Base-by-base conservation (phyloP, 2,797 vertebrate species). In the Eulemur rubriventer region DNA sequence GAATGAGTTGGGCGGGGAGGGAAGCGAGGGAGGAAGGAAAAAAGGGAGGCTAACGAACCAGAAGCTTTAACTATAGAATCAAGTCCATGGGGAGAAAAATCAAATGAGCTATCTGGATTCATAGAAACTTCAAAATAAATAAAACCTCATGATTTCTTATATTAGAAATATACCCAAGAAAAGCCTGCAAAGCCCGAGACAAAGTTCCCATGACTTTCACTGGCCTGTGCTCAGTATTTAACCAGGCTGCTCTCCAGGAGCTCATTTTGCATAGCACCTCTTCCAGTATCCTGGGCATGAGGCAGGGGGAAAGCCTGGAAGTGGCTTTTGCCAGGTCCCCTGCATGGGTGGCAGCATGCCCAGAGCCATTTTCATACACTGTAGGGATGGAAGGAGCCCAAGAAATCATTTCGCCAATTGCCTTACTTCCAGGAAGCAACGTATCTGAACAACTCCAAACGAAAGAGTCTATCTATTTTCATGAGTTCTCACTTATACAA, bases 111-210 rank as follows among this genome's bases (percentile, higher is more conserved):
- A 57, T 52, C 43, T 92, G 55, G 22, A 89, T 63, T 48, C 52
- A 20, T 20, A 84, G 88, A 81, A 81, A 63, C 20, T 33, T 96
- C 76, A 87, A 91, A 95, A 73, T 72, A 80, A 80, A 80, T 43
- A 59, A 30, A 59, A 43, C 55, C 26, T 59, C 24, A 38, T 57
- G 38, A 86, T 78, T 72, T 78, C 73, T 72, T 73, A 16, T 16
- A 69, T 91, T 72, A 72, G 43, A 73, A 79, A 89, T 30, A 5
- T 24, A 11, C 73, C 30, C 59, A 52, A 55, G 46, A 86, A 57
- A 75, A 67, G 48, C n/a, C 50, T 35, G 24, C 2, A 30, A 35
- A 93, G 26, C 52, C 38, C 50, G 50, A 0, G 7, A 57, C 52
- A 35, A 69, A 85, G 57, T 69, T 6, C 48, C 16, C 55, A 1